A percentile compares a stretch with the other conserved stretches of the same genome.
Evolutionary conservation across 1,140 invertebrate genomes (phyloP).

Genomic region (Cataglyphis hispanica): DNA sequence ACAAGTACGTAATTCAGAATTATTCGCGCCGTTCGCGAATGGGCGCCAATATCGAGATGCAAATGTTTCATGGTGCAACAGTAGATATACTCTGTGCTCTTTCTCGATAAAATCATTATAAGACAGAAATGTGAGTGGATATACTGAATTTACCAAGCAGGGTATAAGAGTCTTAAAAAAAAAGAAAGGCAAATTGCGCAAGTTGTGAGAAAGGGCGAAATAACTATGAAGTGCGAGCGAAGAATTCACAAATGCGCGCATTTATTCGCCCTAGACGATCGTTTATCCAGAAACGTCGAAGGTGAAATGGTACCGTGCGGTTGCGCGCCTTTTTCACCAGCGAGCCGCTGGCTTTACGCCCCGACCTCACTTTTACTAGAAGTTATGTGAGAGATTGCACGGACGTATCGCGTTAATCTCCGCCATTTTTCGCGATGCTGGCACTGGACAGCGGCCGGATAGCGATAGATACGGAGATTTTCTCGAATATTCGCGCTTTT

Average conservation of each 20-base stretch:
- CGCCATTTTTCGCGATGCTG: constrained; percentile 68
- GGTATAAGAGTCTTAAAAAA: neutral
- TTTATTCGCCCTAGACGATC: constrained; percentile 53
- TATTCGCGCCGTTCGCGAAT: no score
- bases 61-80: neutral
- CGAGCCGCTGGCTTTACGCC: constrained; percentile 15
- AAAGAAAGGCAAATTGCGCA: constrained; percentile 4
- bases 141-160: constrained; percentile 4
- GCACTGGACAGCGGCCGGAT: constrained; percentile 10
- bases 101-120: neutral
- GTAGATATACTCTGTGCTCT: neutral
- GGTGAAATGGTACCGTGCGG: constrained; percentile 52
- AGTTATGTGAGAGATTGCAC: constrained; percentile 72
- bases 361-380: constrained; percentile 63
- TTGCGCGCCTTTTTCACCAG: constrained; percentile 55
- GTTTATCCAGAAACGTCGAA: constrained; percentile 61
- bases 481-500: constrained; percentile 25
- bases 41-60: neutral
- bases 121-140: neutral
- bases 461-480: constrained; percentile 55
- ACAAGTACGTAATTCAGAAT: neutral
- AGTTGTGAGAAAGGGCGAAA: neutral
- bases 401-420: constrained; percentile 69
- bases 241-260: constrained; percentile 55
- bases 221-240: constrained; percentile 58